A percentile compares a stretch with the other conserved stretches of the same genome.
phyloP scores from a whole-genome alignment of 2,113 vertebrate species.

The Gymnarchus niloticus region DNA sequence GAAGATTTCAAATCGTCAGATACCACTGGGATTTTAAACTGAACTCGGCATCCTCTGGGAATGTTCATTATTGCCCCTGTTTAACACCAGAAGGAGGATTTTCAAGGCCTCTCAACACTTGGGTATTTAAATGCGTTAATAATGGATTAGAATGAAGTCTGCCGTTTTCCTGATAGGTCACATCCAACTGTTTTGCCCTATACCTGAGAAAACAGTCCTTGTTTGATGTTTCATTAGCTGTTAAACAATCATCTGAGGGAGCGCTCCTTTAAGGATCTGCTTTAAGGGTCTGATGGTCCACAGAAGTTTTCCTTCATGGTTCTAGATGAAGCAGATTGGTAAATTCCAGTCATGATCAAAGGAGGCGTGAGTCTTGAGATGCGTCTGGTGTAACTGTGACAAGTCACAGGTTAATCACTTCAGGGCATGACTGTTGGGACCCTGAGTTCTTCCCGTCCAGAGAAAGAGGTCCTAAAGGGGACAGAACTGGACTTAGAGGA shows the following conservation, averaged over 20 bases:
- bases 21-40: slow-evolving; percentile 28
- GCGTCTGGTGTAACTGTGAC: background rate
- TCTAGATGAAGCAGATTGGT: background rate
- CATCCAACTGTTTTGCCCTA: background rate
- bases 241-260: slow-evolving; percentile 3
- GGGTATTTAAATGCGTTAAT: slow-evolving; percentile 25
- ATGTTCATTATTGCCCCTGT: slow-evolving; percentile 37
- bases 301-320: background rate
- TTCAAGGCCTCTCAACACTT: slow-evolving; percentile 8
- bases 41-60: slow-evolving; percentile 29
- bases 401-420: background rate
- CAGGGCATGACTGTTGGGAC: background rate
- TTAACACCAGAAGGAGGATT: slow-evolving; percentile 23
- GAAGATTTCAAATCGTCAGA: slow-evolving; percentile 28
- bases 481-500: background rate
- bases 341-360: background rate
- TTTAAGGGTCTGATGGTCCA: background rate
- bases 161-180: slow-evolving; percentile 7
- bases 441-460: background rate
- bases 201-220: background rate
- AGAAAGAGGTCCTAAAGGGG: background rate
- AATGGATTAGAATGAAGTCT: slow-evolving; percentile 16
- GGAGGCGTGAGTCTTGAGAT: background rate
- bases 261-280: background rate
- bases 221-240: slow-evolving; percentile 8